Evolutionary conservation across 2,113 vertebrate species (phyloP).

Genomic region (Ameiurus melas): DNA sequence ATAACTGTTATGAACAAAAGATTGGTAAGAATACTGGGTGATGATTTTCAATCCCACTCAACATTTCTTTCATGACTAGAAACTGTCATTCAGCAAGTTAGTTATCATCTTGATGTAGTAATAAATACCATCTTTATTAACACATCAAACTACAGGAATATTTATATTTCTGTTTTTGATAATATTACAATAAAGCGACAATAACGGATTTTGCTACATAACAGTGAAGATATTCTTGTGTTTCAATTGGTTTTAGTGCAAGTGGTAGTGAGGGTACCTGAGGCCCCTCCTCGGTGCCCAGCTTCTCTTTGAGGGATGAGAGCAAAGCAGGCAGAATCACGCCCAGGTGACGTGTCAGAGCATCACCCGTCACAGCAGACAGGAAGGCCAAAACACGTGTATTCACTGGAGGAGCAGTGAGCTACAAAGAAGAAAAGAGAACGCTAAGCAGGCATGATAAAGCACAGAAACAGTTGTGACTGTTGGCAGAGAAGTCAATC

Average conservation of each 20-base stretch:
- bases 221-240: neutral
- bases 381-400: conserved; percentile 95
- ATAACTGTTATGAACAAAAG: neutral
- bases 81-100: neutral
- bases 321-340: conserved; percentile 95
- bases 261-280: conserved; percentile 70
- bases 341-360: conserved; percentile 90
- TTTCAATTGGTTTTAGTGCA: neutral
- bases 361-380: conserved; percentile 91
- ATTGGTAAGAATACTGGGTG: neutral
- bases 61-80: neutral
- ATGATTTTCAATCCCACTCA: neutral
- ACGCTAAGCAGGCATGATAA: neutral
- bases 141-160: neutral
- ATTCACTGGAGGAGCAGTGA: conserved; percentile 90
- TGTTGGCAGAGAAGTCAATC: neutral
- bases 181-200: neutral
- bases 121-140: neutral
- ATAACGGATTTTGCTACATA: neutral
- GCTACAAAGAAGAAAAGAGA: conserved; percentile 63
- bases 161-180: neutral
- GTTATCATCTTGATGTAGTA: neutral
- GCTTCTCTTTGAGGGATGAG: conserved; percentile 87
- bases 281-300: conserved; percentile 84
- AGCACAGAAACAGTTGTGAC: neutral